Evolutionary conservation across 2,888 invertebrate genomes (phyloP).

Genomic region (Callyntrura guangdongensis): DNA sequence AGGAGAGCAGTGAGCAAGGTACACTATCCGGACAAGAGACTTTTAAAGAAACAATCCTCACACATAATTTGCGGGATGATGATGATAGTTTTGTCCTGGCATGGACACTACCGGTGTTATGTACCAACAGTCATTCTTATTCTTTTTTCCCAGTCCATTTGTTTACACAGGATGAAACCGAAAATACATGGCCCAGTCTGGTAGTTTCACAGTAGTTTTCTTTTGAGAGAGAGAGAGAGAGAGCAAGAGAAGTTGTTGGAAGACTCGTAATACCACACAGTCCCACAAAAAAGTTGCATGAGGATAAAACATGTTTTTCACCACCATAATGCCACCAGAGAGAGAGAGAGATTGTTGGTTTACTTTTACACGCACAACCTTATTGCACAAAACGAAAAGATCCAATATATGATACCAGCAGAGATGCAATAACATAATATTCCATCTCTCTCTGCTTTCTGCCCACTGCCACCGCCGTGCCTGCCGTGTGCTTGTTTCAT

Average conservation of each 20-base stretch:
- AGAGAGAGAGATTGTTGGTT: constrained; percentile 28
- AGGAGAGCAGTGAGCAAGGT: constrained; percentile 73
- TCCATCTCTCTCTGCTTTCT: constrained; percentile 38
- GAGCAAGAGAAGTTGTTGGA: constrained; percentile 30
- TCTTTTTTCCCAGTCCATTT: constrained; percentile 67
- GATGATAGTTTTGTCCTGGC: constrained; percentile 74
- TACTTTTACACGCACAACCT: constrained; percentile 52
- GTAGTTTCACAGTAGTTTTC: constrained; percentile 53
- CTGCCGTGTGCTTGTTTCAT: background rate
- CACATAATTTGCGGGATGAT: constrained; percentile 79
- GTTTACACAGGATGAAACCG: constrained; percentile 75
- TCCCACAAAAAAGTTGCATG: constrained; percentile 58
- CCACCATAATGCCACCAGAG: constrained; percentile 35
- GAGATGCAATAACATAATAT: constrained; percentile 40
- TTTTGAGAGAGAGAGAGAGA: constrained; percentile 23
- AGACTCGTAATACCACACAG: constrained; percentile 35
- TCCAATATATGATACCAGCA: constrained; percentile 49
- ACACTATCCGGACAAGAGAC: constrained; percentile 76
- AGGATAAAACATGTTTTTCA: constrained; percentile 50
- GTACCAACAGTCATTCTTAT: constrained; percentile 74
- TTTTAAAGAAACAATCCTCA: constrained; percentile 79
- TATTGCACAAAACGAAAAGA: constrained; percentile 12
- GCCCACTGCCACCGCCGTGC: background rate
- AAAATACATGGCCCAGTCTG: constrained; percentile 75
- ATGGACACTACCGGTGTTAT: constrained; percentile 77